Conservation (phyloP, 2,888 invertebrate genomes). For the Clepsis dumicolana region DNA sequence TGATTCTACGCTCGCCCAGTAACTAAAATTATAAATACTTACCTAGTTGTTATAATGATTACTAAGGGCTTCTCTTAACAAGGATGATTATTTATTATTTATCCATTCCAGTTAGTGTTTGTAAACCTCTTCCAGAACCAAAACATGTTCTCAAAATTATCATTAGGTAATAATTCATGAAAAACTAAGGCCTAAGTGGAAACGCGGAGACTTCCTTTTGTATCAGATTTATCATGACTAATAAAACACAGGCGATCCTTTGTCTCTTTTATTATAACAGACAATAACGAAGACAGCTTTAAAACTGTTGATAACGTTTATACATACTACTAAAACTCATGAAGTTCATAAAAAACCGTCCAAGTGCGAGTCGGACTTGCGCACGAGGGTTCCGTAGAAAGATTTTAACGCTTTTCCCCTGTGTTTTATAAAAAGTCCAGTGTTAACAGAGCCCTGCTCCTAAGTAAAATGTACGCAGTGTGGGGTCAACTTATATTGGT, state of each 20-base stretch:
- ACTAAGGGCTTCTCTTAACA: too few relatives aligned
- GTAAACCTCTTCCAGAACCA: neutral
- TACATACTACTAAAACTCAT: slow-evolving; percentile 28
- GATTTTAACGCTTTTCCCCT: too few relatives aligned
- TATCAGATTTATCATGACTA: slow-evolving; percentile 21
- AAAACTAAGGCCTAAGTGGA: slow-evolving; percentile 9
- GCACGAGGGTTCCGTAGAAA: too few relatives aligned
- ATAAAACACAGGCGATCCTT: slow-evolving; percentile 21
- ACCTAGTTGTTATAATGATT: too few relatives aligned
- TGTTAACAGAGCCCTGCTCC: too few relatives aligned
- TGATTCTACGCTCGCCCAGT: too few relatives aligned
- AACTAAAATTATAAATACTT: too few relatives aligned
- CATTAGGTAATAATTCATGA: slow-evolving; percentile 1
- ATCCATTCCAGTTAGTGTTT: neutral
- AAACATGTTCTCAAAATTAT: neutral
- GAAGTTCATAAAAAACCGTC: slow-evolving; percentile 36
- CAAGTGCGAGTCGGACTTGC: too few relatives aligned
- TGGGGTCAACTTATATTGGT: too few relatives aligned
- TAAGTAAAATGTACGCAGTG: too few relatives aligned
- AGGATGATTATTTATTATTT: too few relatives aligned
- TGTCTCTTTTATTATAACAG: slow-evolving; percentile 25
- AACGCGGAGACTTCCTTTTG: neutral
- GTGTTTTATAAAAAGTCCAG: too few relatives aligned
- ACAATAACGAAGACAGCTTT: slow-evolving; percentile 29
- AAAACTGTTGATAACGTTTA: slow-evolving; percentile 29